Base-by-base conservation (phyloP, 2,888 invertebrate species). In the Eucera pruinosa region DNA sequence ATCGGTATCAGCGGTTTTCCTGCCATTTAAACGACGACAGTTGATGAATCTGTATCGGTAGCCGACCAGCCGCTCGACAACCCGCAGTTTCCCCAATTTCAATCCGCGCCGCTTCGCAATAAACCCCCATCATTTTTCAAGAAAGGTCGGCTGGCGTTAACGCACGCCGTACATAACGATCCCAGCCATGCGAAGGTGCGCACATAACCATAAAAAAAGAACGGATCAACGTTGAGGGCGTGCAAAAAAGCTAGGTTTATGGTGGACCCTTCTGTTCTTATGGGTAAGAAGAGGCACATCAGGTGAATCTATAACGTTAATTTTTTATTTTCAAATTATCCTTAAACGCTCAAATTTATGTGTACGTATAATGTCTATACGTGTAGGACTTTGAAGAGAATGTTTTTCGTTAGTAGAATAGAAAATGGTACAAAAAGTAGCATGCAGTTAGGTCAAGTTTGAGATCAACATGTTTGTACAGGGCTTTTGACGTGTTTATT, bases 71-170 rank as follows among this genome's bases (percentile, higher is more conserved):
- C 68, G 76, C 70, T 78, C 78, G 66, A 76, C 75, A 68, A 64
- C 67, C 85, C 85, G 72, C 81, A 85, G 77, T 84, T 84, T 83
- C 80, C 78, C 72, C 83, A 81, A 85, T 84, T 83, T 84, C 85
- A 70, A 82, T 78, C 72, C 69, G 62, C 50, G 52, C 71, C 65
- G 48, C 27, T 33, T 58, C 50, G 73, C 80, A 60, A 77, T 84
- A 74, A 82, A 79, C 69, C 74, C 54, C 47, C 65, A 72, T 84
- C 80, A 80, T 82, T 84, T 84, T 85, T 84, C 85, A 78, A 82
- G 76, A 36, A 82, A 65, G 39, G 27, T 66, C 27, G 74, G n/a
- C 69, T 25, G 52, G 27, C 57, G 78, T 66, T 52, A 61, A 48
- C 71, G 58, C 74, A 36, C 27, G 23, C 58, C 52, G 33, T 72